Percentiles rank a stretch among this genome's conserved stretches.
Evolutionary conservation across 2,888 invertebrate species (phyloP).

Genomic region (Callimorpha dominula): DNA sequence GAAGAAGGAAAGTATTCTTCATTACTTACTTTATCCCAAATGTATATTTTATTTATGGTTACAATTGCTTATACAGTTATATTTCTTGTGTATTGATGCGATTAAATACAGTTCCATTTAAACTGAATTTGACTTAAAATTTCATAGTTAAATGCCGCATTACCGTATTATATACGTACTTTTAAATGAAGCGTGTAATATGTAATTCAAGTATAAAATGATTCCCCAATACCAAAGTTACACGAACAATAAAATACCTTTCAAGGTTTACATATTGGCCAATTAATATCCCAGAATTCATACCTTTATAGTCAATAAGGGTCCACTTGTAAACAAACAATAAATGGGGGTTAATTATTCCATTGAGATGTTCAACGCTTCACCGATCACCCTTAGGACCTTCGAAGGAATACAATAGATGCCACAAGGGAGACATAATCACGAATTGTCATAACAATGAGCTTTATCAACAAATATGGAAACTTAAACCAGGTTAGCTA

Average conservation of each 20-base stretch:
- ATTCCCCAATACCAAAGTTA: not conserved
- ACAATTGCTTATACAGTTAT: no score
- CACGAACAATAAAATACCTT: conserved; percentile 6
- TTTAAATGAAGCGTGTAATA: not conserved
- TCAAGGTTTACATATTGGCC: conserved; percentile 21
- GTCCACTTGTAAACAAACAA: conserved; percentile 36
- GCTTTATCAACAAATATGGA: conserved; percentile 11
- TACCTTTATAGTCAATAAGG: conserved; percentile 31
- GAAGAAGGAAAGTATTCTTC: no score
- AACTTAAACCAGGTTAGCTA: not conserved
- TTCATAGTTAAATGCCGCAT: no score
- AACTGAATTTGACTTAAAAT: no score
- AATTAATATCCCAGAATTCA: conserved; percentile 34
- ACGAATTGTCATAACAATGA: conserved; percentile 8
- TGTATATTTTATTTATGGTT: no score
- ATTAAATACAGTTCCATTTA: no score
- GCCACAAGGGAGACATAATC: conserved; percentile 15
- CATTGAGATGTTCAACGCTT: conserved; percentile 24
- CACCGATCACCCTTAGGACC: conserved; percentile 20
- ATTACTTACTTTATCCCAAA: no score
- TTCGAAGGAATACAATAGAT: conserved; percentile 4
- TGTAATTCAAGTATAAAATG: not conserved
- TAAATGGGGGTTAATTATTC: conserved; percentile 37
- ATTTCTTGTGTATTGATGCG: no score
- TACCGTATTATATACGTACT: no score